A percentile compares a stretch with the other conserved stretches of the same genome.
These are phyloP conservation scores for Premnoplex brunnescens DNA, from an alignment of 2,797 vertebrate genomes.

Conservation along the genomic window DNA sequence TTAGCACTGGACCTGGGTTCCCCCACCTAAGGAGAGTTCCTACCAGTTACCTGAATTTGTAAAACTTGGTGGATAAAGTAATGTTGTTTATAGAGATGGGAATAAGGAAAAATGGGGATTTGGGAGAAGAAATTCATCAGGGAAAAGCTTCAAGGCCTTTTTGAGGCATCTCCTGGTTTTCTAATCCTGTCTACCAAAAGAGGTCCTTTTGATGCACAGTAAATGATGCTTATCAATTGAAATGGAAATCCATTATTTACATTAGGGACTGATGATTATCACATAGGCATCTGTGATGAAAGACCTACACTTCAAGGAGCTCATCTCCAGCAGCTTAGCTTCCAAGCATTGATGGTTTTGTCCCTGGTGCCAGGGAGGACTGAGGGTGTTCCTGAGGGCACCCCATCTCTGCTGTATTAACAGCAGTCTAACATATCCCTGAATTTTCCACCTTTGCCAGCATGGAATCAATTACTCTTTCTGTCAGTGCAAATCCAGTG, in stretches of 20 bases:
- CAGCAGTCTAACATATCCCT: rapidly evolving
- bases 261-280: not conserved
- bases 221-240: not conserved
- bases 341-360: not conserved
- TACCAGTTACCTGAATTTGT: not conserved
- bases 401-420: not conserved
- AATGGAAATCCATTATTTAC: slow-evolving; percentile 33
- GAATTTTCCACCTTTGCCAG: not conserved
- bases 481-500: not conserved
- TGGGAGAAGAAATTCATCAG: not conserved
- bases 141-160: slow-evolving; percentile 1
- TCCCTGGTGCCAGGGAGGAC: not conserved
- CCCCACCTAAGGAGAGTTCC: not conserved
- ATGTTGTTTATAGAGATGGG: not conserved
- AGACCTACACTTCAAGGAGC: slow-evolving; percentile 5
- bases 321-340: not conserved
- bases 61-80: not conserved
- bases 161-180: not conserved
- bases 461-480: not conserved
- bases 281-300: not conserved
- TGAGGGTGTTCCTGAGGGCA: not conserved
- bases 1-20: not conserved
- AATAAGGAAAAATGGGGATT: not conserved
- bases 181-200: not conserved
- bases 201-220: slow-evolving; percentile 1